Conservation (phyloP, 2,113 vertebrate genomes). For the Colistium nudipinnis region DNA sequence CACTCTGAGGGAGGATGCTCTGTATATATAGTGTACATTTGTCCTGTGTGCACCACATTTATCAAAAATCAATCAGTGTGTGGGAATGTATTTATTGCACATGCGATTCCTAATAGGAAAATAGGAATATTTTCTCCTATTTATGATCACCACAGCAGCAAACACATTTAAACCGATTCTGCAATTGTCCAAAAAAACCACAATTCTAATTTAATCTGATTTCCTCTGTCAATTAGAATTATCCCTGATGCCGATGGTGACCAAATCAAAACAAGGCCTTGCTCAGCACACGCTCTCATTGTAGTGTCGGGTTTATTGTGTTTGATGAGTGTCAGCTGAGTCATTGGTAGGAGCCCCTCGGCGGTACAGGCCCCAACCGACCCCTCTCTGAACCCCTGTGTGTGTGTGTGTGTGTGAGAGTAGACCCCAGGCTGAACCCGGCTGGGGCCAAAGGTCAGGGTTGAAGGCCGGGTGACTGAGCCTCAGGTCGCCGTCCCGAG, state of each 20-base stretch:
- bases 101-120: too few species aligned
- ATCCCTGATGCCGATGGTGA: background rate
- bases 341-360: background rate
- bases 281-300: background rate
- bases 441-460: conserved; percentile 61
- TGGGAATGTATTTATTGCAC: too few species aligned
- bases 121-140: too few species aligned
- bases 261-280: background rate
- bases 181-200: too few species aligned
- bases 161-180: too few species aligned
- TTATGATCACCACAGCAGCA: too few species aligned
- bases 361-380: conserved; percentile 30
- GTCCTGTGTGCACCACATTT: too few species aligned
- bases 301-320: conserved; percentile 2
- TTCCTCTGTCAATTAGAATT: background rate
- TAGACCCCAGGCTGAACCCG: conserved; percentile 54
- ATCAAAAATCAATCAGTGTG: too few species aligned
- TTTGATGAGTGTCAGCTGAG: conserved; percentile 4
- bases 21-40: too few species aligned
- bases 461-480: conserved; percentile 69
- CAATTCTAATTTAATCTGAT: background rate
- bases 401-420: conserved; percentile 28
- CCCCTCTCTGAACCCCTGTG: conserved; percentile 52
- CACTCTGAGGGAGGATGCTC: background rate
- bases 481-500: conserved; percentile 24